Percentiles rank a stretch among this genome's conserved stretches.
phyloP scores from a whole-genome alignment of 2,113 vertebrate genomes.

The Xenopus borealis region DNA sequence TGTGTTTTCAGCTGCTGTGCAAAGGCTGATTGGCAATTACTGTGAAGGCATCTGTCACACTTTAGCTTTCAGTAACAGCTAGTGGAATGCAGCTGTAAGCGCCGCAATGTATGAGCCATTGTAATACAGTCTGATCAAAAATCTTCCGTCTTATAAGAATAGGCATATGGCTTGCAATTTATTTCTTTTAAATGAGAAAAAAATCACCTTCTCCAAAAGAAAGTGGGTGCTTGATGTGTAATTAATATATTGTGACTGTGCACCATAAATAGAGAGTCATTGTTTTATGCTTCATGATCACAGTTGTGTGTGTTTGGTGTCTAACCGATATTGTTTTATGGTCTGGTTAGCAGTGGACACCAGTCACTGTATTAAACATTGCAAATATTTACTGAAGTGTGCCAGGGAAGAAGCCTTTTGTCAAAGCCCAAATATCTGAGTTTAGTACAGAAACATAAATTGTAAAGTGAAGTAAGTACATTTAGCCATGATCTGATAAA shows the following conservation, averaged over 20 bases:
- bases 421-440: no score
- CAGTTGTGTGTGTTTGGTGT: not conserved
- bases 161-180: conserved; percentile 44
- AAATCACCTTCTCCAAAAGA: not conserved
- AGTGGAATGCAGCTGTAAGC: conserved; percentile 52
- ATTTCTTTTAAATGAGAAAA: conserved; percentile 40
- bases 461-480: no score
- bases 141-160: conserved; percentile 53
- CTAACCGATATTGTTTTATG: no score
- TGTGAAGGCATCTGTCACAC: conserved; percentile 66
- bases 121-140: conserved; percentile 55
- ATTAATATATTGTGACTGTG: conserved; percentile 15
- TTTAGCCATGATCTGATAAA: no score
- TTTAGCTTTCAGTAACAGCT: conserved; percentile 59
- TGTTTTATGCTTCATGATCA: conserved; percentile 1
- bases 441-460: no score
- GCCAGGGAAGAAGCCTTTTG: no score
- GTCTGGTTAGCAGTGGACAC: no score
- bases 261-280: not conserved
- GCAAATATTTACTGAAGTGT: no score
- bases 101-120: conserved; percentile 54
- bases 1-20: conserved; percentile 66
- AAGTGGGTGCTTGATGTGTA: conserved; percentile 8
- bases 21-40: conserved; percentile 64
- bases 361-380: no score